phyloP scores from a whole-genome alignment of 2,888 invertebrate species.

The Atherix ibis region DNA sequence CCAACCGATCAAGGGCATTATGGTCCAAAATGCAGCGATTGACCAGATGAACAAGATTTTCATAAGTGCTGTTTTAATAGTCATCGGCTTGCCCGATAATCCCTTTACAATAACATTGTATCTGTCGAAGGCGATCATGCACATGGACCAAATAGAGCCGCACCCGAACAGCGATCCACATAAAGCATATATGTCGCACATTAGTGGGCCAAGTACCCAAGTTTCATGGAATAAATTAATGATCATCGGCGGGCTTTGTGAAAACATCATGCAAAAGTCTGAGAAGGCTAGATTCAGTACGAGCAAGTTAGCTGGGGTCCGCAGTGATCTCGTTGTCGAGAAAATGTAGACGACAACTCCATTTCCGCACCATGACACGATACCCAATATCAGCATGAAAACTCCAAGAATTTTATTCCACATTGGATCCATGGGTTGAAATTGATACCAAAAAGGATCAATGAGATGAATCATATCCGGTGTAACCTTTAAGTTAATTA shows the following conservation, averaged over 20 bases:
- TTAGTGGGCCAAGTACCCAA: conserved; percentile 41
- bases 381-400: conserved; percentile 39
- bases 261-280: conserved; percentile 43
- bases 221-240: conserved; percentile 43
- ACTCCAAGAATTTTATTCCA: conserved; percentile 43
- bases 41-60: conserved; percentile 67
- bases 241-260: conserved; percentile 40
- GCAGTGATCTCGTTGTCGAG: conserved; percentile 40
- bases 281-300: conserved; percentile 46
- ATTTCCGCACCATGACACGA: conserved; percentile 27
- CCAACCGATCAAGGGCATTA: conserved; percentile 79
- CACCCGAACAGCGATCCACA: conserved; percentile 67
- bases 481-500: conserved; percentile 25
- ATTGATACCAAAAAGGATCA: conserved; percentile 42
- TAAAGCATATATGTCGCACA: conserved; percentile 44
- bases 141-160: conserved; percentile 85
- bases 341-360: conserved; percentile 44
- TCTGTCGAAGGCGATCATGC: conserved; percentile 79
- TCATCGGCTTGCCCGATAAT: conserved; percentile 69
- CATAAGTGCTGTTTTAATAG: conserved; percentile 60
- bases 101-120: conserved; percentile 91
- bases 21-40: conserved; percentile 61
- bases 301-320: conserved; percentile 44
- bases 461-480: conserved; percentile 51
- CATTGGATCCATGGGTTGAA: conserved; percentile 35